These are phyloP conservation scores for Propithecus coquereli DNA, from an alignment of 2,113 vertebrate species.

Conservation along the genomic window DNA sequence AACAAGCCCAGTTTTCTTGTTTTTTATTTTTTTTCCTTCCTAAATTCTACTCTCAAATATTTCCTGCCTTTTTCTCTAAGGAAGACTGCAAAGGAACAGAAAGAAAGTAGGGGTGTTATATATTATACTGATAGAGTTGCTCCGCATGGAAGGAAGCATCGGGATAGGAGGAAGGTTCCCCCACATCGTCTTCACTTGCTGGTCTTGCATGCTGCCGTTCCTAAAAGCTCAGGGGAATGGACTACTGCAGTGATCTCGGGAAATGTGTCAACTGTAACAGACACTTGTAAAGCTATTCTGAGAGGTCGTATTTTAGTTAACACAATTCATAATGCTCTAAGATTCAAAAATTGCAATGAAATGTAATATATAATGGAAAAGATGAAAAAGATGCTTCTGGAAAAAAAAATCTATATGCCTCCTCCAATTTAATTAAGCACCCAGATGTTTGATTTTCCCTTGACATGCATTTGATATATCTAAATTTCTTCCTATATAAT, in stretches of 20 bases:
- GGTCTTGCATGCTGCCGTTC: neutral
- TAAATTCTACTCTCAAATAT: neutral
- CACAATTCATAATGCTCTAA: neutral
- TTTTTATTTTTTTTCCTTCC: neutral
- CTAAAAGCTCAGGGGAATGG: neutral
- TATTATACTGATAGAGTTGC: neutral
- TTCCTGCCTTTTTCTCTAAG: neutral
- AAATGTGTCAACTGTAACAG: neutral
- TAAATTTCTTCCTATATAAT: neutral
- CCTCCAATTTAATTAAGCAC: neutral
- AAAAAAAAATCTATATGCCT: neutral
- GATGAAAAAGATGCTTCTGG: neutral
- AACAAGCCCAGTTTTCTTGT: neutral
- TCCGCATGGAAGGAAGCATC: neutral
- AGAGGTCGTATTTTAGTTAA: neutral
- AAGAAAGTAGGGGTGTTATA: neutral
- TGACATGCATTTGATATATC: neutral
- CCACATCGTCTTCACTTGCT: fast-evolving
- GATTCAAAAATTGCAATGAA: neutral
- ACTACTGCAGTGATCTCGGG: neutral
- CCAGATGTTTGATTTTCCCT: neutral
- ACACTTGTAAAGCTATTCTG: neutral
- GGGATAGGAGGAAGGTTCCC: neutral
- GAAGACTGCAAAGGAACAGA: neutral
- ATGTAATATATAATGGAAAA: neutral